Evolutionary conservation across 2,113 vertebrate genomes (phyloP), one percentile per base, ranked within the genome.

Genomic region (Cyrtonyx montezumae): DNA sequence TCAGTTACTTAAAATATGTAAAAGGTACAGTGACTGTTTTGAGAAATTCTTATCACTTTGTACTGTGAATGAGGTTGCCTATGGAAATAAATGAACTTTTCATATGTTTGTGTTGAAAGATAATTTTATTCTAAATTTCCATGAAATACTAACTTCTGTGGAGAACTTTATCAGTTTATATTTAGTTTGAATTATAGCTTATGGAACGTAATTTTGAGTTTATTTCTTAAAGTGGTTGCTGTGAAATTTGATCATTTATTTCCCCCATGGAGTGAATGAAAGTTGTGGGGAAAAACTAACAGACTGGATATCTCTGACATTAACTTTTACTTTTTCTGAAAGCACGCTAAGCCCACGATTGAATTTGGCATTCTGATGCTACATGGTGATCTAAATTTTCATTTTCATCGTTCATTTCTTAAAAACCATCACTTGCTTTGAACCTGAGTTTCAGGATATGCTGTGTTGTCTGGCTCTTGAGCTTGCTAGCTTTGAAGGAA

Each of bases 1-100:
- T 96, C 76, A 82, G 95, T 97, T 97, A 91, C 97, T 94, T 96
- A 94, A 94, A 96, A 90, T 73, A 79, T 97, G 96, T 98, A 96
- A 96, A 97, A 93, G 96, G 92, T 98, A 97, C 96, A 90, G 96
- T 97, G 96, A 97, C 95, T 81, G 79, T 97, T 97, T 95, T 8
- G 3, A 93, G 80, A 91, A 95, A 93, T 97, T 95, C 96, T 92
- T 95, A 96, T 82, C 91, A 95, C 92, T 98, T 98, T 97, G 97
- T 98, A 98, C 97, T 96, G 95, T 98, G 97, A 98, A 98, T 94
- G 79, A 95, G 87, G 66, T 92, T 95, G 82, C 84, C 71, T 97
- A 94, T 95, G 88, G 55, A 96, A 97, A 96, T 96, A 97, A 97
- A 96, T 49, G 22, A 95, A 74, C 48, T 95, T 96, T 96, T 96